These are phyloP conservation scores for Glomeris marginata DNA, from an alignment of 2,888 invertebrate genomes.

Conservation along the genomic window DNA sequence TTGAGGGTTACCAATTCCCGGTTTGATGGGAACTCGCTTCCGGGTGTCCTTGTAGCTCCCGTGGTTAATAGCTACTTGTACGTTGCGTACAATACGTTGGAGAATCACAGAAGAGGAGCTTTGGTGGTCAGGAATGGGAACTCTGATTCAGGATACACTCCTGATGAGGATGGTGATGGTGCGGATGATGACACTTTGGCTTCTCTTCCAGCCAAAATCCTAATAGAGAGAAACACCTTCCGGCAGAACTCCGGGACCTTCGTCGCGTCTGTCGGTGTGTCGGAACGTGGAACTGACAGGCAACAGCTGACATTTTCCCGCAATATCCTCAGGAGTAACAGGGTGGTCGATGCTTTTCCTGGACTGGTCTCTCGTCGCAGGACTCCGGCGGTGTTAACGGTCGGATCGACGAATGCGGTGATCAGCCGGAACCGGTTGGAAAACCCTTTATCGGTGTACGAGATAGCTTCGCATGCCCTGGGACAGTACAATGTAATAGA, in stretches of 20 bases:
- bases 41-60: constrained; percentile 63
- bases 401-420: constrained; percentile 78
- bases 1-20: constrained; percentile 74
- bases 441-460: constrained; percentile 79
- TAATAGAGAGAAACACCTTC: constrained; percentile 77
- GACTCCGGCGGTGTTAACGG: constrained; percentile 81
- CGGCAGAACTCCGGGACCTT: constrained; percentile 74
- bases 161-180: constrained; percentile 19
- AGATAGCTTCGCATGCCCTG: constrained; percentile 86
- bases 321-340: constrained; percentile 74
- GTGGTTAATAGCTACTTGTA: constrained; percentile 59
- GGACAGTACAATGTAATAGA: constrained; percentile 90
- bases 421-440: constrained; percentile 80
- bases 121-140: constrained; percentile 64
- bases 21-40: constrained; percentile 53
- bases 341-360: constrained; percentile 67
- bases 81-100: constrained; percentile 80
- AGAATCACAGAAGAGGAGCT: constrained; percentile 63
- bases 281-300: constrained; percentile 58
- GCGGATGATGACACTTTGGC: constrained; percentile 59
- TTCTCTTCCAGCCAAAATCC: constrained; percentile 49
- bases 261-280: constrained; percentile 71
- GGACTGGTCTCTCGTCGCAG: constrained; percentile 72
- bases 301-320: constrained; percentile 72
- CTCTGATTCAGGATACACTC: constrained; percentile 16